A percentile compares a stretch with the other conserved stretches of the same genome.
These are phyloP conservation scores for Syrmaticus mikado DNA, from an alignment of 2,113 vertebrate genomes.

Conservation along the genomic window DNA sequence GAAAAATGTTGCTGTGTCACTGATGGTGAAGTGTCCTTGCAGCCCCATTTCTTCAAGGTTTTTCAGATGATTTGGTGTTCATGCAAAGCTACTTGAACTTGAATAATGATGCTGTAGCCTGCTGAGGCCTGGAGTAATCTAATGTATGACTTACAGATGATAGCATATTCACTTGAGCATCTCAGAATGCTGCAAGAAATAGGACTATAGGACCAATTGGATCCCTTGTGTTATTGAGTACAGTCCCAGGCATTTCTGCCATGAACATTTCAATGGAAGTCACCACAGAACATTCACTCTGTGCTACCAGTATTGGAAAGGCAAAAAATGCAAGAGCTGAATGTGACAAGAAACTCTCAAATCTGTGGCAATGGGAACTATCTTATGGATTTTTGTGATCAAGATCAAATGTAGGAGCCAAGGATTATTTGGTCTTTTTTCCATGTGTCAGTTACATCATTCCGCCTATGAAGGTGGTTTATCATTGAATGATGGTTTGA, in stretches of 20 bases:
- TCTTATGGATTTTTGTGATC: not conserved
- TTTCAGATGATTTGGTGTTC: not conserved
- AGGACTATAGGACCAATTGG: not conserved
- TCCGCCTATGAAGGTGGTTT: not conserved
- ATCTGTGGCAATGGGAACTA: not conserved
- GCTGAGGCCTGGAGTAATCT: not conserved
- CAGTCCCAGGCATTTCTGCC: not conserved
- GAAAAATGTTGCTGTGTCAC: not conserved
- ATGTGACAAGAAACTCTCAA: not conserved
- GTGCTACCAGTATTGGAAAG: not conserved
- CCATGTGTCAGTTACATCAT: not conserved
- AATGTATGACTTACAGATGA: not conserved
- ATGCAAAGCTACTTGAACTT: accelerated
- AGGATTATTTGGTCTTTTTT: not conserved
- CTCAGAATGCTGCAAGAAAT: not conserved
- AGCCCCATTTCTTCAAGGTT: not conserved
- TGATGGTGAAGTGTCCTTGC: not conserved
- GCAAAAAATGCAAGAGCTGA: not conserved
- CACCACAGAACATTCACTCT: not conserved
- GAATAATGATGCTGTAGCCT: not conserved
- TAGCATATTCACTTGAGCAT: not conserved
- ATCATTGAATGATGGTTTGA: not conserved
- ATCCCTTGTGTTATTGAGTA: not conserved
- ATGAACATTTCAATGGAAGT: not conserved
- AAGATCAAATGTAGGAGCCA: not conserved